Percentiles rank a stretch among this genome's conserved stretches.
Evolutionary conservation across 2,888 invertebrate species (phyloP).

Genomic region (Drosophila mercatorum): DNA sequence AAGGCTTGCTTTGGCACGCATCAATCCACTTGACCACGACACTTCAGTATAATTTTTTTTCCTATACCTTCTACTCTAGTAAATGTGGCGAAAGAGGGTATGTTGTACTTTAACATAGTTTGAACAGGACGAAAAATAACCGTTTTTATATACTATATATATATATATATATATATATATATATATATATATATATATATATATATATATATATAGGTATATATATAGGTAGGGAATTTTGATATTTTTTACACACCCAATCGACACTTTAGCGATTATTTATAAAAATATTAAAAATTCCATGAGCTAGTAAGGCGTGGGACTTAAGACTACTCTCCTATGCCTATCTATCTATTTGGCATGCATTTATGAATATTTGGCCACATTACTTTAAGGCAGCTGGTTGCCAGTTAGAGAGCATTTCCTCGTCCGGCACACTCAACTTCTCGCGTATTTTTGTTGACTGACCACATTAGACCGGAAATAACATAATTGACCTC

Average conservation of each 20-base stretch:
- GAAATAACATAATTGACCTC: constrained; percentile 78
- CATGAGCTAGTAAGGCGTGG: not conserved
- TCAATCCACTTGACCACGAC: constrained; percentile 68
- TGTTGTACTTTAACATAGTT: not conserved
- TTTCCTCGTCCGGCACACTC: not conserved
- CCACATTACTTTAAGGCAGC: not conserved
- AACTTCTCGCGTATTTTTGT: constrained; percentile 2
- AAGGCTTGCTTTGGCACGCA: constrained; percentile 57
- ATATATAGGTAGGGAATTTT: too few species aligned
- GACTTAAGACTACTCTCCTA: not conserved
- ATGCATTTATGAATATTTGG: not conserved
- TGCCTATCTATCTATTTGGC: not conserved
- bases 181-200: too few species aligned
- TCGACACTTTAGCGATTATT: too few species aligned
- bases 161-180: too few species aligned
- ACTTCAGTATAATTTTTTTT: constrained; percentile 44
- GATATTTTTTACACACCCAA: too few species aligned
- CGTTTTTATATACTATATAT: too few species aligned
- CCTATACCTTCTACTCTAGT: not conserved
- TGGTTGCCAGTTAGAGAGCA: not conserved
- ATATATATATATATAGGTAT: too few species aligned
- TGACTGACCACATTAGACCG: constrained; percentile 66
- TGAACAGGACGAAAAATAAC: not conserved
- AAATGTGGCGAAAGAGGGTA: not conserved
- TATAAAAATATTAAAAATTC: too few species aligned